Conservation (phyloP, 2,797 vertebrate genomes). For the Mastacembelus armatus region DNA sequence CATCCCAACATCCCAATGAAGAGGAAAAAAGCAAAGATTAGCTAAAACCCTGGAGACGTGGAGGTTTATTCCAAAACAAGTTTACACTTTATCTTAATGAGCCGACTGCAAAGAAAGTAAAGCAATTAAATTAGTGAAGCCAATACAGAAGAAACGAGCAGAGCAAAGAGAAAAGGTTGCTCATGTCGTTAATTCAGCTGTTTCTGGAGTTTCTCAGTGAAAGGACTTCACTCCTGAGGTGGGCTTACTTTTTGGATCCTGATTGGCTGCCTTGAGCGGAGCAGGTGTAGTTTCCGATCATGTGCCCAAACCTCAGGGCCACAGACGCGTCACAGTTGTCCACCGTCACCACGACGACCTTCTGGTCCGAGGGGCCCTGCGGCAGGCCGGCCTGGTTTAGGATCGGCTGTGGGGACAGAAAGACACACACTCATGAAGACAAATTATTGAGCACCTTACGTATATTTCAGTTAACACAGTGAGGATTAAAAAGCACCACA, state of each 20-base stretch:
- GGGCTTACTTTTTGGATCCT: conserved; percentile 93
- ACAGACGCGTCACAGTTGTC: conserved; percentile 92
- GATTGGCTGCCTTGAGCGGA: conserved; percentile 93
- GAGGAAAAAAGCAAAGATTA: conserved; percentile 20
- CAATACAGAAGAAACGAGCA: conserved; percentile 25
- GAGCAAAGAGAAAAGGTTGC: neutral
- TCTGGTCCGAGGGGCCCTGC: conserved; percentile 95
- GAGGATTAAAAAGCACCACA: too few relatives aligned
- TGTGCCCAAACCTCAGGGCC: conserved; percentile 89
- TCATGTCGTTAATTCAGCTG: neutral
- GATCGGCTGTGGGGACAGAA: conserved; percentile 83
- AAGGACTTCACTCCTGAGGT: neutral
- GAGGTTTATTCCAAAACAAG: conserved; percentile 58
- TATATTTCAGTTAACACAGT: conserved; percentile 20
- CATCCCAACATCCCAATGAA: conserved; percentile 37
- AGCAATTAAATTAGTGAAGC: conserved; percentile 36
- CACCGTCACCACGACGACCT: conserved; percentile 91
- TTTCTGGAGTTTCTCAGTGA: neutral
- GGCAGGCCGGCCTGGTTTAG: conserved; percentile 90
- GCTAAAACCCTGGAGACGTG: conserved; percentile 43
- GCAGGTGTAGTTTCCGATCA: conserved; percentile 92
- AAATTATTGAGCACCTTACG: conserved; percentile 1
- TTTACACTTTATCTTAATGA: conserved; percentile 51
- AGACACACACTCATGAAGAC: conserved; percentile 35
- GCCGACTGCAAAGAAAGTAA: conserved; percentile 21